Conservation (phyloP, 2,113 vertebrate genomes). For the Cephalophus harveyi region DNA sequence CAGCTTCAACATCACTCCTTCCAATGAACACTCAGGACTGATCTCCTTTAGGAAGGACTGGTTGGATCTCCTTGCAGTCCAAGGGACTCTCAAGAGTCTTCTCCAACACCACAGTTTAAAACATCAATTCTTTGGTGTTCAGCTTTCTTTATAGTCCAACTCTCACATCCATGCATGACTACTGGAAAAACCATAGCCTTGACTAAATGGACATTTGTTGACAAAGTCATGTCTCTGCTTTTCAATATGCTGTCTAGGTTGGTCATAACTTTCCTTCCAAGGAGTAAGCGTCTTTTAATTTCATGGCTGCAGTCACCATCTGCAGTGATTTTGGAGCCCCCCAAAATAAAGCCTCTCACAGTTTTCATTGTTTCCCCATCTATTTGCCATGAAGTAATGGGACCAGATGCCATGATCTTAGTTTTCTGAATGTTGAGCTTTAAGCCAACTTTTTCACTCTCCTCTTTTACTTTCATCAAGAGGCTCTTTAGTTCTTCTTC, state of each 20-base stretch:
- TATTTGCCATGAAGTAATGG: not conserved
- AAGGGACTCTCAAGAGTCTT: not conserved
- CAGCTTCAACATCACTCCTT: not conserved
- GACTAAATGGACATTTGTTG: not conserved
- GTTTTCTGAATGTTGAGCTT: not conserved
- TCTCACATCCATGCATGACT: not conserved
- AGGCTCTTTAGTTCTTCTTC: not conserved
- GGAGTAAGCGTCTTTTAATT: not conserved
- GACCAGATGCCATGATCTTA: not conserved
- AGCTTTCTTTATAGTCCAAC: not conserved
- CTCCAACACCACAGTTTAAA: not conserved
- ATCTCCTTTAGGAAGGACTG: not conserved
- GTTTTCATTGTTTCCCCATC: not conserved
- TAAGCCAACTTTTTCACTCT: not conserved
- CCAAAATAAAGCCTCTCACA: not conserved
- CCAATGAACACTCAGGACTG: not conserved
- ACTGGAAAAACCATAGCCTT: not conserved
- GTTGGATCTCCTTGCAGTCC: not conserved
- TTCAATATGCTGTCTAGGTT: not conserved
- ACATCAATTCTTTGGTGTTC: not conserved
- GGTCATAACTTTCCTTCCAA: not conserved
- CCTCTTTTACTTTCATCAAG: not conserved
- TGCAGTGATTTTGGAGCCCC: not conserved
- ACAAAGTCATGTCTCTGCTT: not conserved
- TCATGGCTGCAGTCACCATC: not conserved